A percentile compares a stretch with the other conserved stretches of the same genome.
Evolutionary conservation across 2,113 vertebrate genomes (phyloP).

Genomic region (Pteronura brasiliensis): DNA sequence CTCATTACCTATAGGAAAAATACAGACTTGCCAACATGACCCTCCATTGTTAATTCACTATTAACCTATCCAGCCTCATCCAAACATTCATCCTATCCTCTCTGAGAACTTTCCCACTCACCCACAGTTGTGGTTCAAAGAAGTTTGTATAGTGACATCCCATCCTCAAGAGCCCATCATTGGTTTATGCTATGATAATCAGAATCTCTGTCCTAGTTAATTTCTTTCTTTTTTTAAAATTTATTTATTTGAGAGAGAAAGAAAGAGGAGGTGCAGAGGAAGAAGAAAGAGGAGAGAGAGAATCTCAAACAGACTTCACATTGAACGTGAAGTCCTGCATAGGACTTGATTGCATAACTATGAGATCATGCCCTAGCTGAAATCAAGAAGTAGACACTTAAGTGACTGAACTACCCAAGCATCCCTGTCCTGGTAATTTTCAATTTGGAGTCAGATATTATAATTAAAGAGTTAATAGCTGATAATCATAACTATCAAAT

Average conservation of each 20-base stretch:
- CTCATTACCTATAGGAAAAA: not conserved
- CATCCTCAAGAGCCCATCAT: not conserved
- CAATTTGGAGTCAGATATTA: not conserved
- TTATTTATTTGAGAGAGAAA: not conserved
- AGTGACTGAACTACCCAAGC: not conserved
- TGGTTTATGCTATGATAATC: not conserved
- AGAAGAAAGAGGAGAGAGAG: not conserved
- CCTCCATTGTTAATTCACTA: not conserved
- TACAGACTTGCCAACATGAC: not conserved
- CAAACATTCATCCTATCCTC: not conserved
- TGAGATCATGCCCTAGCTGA: not conserved
- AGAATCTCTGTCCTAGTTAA: not conserved
- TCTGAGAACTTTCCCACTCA: not conserved
- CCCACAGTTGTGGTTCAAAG: not conserved
- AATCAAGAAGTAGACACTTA: not conserved
- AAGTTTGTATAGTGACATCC: not conserved
- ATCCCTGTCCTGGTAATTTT: not conserved
- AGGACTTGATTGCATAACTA: not conserved
- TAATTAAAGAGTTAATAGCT: not conserved
- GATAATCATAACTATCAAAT: not conserved
- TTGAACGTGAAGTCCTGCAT: rapidly evolving
- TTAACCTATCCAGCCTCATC: not conserved
- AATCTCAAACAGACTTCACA: not conserved
- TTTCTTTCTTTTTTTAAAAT: not conserved
- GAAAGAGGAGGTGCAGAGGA: not conserved